A percentile compares a stretch with the other conserved stretches of the same genome.
phyloP scores from a whole-genome alignment of 2,797 vertebrate species.

The Epinephelus malabaricus region DNA sequence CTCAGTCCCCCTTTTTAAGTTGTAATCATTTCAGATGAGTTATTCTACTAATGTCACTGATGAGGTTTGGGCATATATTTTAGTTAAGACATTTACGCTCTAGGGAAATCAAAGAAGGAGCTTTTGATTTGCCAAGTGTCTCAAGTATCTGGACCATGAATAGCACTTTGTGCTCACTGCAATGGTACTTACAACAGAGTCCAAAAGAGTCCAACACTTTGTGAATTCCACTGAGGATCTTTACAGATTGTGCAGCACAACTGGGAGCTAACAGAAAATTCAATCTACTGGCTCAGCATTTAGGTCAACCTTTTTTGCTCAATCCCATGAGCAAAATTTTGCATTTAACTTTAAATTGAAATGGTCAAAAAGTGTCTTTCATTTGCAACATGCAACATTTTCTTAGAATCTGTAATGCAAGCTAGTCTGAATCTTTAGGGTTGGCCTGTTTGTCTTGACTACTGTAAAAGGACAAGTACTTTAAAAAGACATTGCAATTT shows the following conservation, averaged over 20 bases:
- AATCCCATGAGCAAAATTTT: background rate
- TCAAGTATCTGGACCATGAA: constrained; percentile 73
- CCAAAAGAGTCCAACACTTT: constrained; percentile 57
- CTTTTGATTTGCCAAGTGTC: constrained; percentile 61
- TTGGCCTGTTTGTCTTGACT: background rate
- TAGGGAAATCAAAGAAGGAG: constrained; percentile 35
- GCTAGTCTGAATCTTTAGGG: background rate
- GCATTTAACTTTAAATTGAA: background rate
- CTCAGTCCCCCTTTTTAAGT: constrained; percentile 17
- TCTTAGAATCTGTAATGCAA: background rate
- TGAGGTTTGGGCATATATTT: constrained; percentile 7
- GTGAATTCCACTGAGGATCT: constrained; percentile 50
- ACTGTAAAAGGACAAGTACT: background rate
- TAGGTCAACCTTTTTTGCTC: constrained; percentile 28
- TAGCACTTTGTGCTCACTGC: constrained; percentile 74
- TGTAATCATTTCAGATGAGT: constrained; percentile 39
- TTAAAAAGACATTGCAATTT: background rate
- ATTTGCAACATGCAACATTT: background rate
- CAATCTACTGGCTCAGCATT: constrained; percentile 18
- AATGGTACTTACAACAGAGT: constrained; percentile 46
- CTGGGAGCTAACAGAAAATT: constrained; percentile 41
- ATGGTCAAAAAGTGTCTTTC: background rate
- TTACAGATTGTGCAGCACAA: constrained; percentile 35
- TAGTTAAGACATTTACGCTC: constrained; percentile 36
- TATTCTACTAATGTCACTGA: constrained; percentile 11